Conservation (phyloP, 2,113 vertebrate species). For the Myxocyprinus asiaticus region DNA sequence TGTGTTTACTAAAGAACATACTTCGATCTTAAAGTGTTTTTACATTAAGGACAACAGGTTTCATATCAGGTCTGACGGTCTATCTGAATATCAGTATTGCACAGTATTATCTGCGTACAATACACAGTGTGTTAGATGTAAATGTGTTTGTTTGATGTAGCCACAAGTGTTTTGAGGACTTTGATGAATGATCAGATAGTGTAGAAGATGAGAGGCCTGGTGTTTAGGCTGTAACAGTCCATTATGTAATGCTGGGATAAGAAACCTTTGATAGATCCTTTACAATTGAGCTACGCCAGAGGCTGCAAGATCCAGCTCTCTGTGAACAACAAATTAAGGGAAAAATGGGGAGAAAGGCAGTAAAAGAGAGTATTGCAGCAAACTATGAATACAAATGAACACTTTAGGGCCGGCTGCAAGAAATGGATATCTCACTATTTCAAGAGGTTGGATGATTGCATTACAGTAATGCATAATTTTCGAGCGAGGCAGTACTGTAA, state of each 20-base stretch:
- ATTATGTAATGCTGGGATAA: background rate
- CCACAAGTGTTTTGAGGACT: too few relatives aligned
- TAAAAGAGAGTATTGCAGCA: conserved; percentile 3
- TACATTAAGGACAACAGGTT: too few relatives aligned
- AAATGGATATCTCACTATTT: conserved; percentile 3
- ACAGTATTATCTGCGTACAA: too few relatives aligned
- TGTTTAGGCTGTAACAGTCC: background rate
- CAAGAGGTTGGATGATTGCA: background rate
- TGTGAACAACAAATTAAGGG: conserved; percentile 8
- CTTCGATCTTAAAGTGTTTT: too few relatives aligned
- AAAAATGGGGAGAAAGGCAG: background rate
- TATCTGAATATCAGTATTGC: too few relatives aligned
- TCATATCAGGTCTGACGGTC: too few relatives aligned
- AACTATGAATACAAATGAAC: conserved; percentile 38
- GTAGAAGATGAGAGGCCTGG: too few relatives aligned
- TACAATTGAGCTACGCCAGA: background rate
- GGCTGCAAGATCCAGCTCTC: conserved; percentile 32
- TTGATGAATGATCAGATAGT: too few relatives aligned
- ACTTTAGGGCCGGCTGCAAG: conserved; percentile 7
- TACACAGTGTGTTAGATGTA: too few relatives aligned
- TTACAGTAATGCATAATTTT: conserved; percentile 27
- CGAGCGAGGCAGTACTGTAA: background rate
- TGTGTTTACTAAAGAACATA: too few relatives aligned
- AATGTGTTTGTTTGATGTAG: too few relatives aligned
- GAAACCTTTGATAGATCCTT: background rate